Evolutionary conservation across 2,888 invertebrate genomes (phyloP).

Genomic region (Calameuta filiformis): DNA sequence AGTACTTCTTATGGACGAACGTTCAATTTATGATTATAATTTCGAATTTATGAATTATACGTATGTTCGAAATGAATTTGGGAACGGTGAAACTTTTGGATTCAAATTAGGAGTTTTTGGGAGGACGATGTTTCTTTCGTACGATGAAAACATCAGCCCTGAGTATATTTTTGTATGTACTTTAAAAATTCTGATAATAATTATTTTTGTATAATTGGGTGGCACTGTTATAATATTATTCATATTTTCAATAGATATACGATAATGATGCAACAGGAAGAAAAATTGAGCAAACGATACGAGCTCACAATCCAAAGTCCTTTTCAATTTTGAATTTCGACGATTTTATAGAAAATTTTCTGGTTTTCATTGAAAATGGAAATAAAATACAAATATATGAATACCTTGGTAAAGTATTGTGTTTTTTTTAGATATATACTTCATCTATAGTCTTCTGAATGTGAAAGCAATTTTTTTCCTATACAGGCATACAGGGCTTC

Average conservation of each 20-base stretch:
- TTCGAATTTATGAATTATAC: slow-evolving; percentile 12
- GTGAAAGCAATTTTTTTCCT: not conserved
- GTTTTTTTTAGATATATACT: not conserved
- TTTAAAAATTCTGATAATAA: not conserved
- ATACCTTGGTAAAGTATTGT: slow-evolving; percentile 64
- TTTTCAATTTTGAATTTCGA: slow-evolving; percentile 55
- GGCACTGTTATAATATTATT: not conserved
- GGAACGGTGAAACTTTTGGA: slow-evolving; percentile 22
- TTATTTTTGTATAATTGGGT: not conserved
- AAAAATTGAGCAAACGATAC: slow-evolving; percentile 68
- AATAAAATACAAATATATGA: slow-evolving; percentile 66
- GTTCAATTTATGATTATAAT: slow-evolving; percentile 27
- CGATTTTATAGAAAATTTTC: slow-evolving; percentile 43
- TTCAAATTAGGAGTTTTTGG: slow-evolving; percentile 44
- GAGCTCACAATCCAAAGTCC: slow-evolving; percentile 67
- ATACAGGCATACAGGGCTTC: slow-evolving; percentile 67
- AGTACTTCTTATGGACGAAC: slow-evolving; percentile 25
- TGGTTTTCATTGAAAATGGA: slow-evolving; percentile 48
- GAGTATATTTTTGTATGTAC: slow-evolving; percentile 50
- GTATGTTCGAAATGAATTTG: slow-evolving; percentile 4
- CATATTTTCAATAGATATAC: slow-evolving; percentile 33
- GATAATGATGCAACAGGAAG: slow-evolving; percentile 62
- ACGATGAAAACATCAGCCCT: slow-evolving; percentile 37
- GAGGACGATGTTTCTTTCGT: slow-evolving; percentile 40
- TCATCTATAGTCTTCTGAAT: not conserved